Evolutionary conservation across 1,140 invertebrate genomes (phyloP), one percentile per base, ranked within the genome.

Genomic region (Drosophila navojoa): DNA sequence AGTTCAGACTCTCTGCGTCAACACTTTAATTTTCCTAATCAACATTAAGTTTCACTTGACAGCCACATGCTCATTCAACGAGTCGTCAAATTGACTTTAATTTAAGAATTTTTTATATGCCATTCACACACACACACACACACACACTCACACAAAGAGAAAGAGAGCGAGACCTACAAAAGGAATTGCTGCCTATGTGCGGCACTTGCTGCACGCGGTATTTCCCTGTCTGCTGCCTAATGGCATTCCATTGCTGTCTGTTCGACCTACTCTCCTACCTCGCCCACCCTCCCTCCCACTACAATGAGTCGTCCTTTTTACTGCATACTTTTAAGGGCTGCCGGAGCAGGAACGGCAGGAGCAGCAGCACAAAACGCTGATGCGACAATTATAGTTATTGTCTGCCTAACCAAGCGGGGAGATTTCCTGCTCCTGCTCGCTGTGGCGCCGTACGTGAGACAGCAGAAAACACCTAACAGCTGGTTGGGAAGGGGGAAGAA

Each of bases 301-400:
- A 27, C 62, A 60, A 76, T 82, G 80, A 82, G 64, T 82, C 50
- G 16, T 44, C 68, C 53, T 74, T 77, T 81, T 81, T 76, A 80
- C 76, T 84, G 72, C 68, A 32, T 32, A 9, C 29, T 32, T 32
- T 9, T 7, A 9, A 6, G 29, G 7, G 29, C 58, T 66, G 76
- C 77, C 49, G 81, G 66, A 49, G 19, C 25, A 16, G 32, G 47
- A 38, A 19, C 19, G 19, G 2, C 1, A 19, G 19, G 40, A 55
- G 50, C 57, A 22, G 55, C 16, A 25, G 52, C 69, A 85, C 5
- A 87, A 81, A 87, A 87, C 74, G 81, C 81, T 86, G 81, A 86
- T 86, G 81, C 81, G 82, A 86, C 81, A 86, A 86, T 86, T 87
- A 86, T 86, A 86, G 81, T 86, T 86, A 86, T 86, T 86, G 81